These are phyloP conservation scores for Conistra vaccinii DNA, from an alignment of 2,888 invertebrate genomes.

Conservation along the genomic window DNA sequence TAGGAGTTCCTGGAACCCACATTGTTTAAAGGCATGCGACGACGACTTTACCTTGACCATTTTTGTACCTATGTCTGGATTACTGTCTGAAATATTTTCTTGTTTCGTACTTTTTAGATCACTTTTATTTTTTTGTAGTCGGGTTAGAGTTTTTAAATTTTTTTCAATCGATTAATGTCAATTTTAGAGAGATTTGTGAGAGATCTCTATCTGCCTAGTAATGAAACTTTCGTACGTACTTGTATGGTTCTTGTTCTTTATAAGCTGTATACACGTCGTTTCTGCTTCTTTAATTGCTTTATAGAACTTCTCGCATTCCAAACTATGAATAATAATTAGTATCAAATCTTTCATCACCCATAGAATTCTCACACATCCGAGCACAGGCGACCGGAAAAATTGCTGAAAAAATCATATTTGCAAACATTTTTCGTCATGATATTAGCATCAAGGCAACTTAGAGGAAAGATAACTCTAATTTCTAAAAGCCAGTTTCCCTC, in stretches of 20 bases:
- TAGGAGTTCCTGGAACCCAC: too few species aligned
- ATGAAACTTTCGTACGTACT: slow-evolving; percentile 6
- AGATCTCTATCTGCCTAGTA: background rate
- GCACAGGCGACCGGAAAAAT: slow-evolving; percentile 1
- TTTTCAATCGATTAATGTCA: too few species aligned
- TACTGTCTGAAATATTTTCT: too few species aligned
- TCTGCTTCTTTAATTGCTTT: slow-evolving; percentile 11
- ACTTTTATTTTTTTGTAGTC: too few species aligned
- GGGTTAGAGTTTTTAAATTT: too few species aligned
- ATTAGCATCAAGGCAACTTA: background rate
- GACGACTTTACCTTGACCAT: too few species aligned
- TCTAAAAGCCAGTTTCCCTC: background rate
- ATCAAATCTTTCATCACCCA: slow-evolving; percentile 21
- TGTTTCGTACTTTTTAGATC: too few species aligned
- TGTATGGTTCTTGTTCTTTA: slow-evolving; percentile 18
- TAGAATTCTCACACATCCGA: slow-evolving; percentile 15
- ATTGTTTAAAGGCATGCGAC: too few species aligned
- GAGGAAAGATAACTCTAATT: background rate
- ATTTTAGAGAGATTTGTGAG: too few species aligned
- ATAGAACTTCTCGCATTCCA: slow-evolving; percentile 31
- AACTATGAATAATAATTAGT: slow-evolving; percentile 10
- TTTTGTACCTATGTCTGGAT: too few species aligned
- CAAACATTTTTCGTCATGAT: too few species aligned
- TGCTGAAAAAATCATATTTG: background rate
- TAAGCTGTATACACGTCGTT: slow-evolving; percentile 8